Evolutionary conservation across 2,797 vertebrate genomes (phyloP).

Genomic region (Pangasius sanitwongsei): DNA sequence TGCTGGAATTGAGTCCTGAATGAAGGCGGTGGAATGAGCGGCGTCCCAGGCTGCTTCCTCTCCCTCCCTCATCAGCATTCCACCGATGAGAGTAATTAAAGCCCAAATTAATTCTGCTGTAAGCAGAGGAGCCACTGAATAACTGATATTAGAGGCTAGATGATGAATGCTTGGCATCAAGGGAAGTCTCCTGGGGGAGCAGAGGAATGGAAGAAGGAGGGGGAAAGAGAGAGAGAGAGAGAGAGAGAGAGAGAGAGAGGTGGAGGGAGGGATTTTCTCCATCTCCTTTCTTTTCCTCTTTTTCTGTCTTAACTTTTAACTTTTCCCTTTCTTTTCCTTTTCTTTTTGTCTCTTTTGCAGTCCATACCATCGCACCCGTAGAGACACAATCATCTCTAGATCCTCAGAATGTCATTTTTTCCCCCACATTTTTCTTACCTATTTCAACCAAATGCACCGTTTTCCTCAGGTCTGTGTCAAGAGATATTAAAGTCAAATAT

Average conservation of each 20-base stretch:
- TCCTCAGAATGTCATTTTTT: not conserved
- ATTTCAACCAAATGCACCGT: not conserved
- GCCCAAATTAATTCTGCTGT: slow-evolving; percentile 99
- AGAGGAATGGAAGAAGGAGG: slow-evolving; percentile 41
- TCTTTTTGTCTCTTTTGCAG: slow-evolving; percentile 6
- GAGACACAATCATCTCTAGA: not conserved
- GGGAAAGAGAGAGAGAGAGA: not conserved
- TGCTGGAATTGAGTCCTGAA: slow-evolving; percentile 98
- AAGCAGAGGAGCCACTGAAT: slow-evolving; percentile 99
- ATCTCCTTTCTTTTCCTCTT: slow-evolving; percentile 38
- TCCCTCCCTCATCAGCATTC: slow-evolving; percentile 99
- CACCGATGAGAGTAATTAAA: slow-evolving; percentile 99
- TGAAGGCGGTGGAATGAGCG: slow-evolving; percentile 98
- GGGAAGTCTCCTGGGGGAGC: slow-evolving; percentile 93
- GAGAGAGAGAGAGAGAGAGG: slow-evolving; percentile 54
- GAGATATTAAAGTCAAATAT: slow-evolving; percentile 5
- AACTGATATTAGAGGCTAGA: slow-evolving; percentile 99
- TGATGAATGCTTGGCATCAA: slow-evolving; percentile 99
- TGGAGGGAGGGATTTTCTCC: slow-evolving; percentile 42
- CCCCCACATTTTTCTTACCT: not conserved
- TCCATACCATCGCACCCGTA: not conserved
- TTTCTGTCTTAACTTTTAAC: slow-evolving; percentile 54
- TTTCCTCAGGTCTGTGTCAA: not conserved
- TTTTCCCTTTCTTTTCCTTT: slow-evolving; percentile 21
- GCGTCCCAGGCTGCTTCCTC: slow-evolving; percentile 99